phyloP scores from a whole-genome alignment of 2,113 vertebrate species.

The Corydoras sp. region DNA sequence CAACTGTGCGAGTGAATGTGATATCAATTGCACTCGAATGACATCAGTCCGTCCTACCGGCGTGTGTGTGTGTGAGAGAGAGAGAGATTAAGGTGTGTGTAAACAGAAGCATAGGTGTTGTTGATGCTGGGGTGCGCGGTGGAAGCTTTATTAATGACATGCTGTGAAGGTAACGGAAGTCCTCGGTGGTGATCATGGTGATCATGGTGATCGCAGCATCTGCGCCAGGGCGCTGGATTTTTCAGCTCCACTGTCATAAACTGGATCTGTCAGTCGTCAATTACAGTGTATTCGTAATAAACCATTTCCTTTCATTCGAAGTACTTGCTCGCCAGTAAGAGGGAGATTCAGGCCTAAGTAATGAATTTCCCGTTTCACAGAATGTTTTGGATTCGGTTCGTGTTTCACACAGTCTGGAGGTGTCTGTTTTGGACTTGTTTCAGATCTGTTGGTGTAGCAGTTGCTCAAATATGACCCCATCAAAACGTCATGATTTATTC shows the following conservation, averaged over 20 bases:
- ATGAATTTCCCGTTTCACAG: conserved; percentile 25
- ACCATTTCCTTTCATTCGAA: no score
- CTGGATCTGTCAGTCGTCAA: no score
- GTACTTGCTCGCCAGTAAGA: no score
- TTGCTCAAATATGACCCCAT: no score
- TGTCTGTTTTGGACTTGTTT: background rate
- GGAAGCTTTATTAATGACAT: background rate
- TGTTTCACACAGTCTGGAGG: background rate
- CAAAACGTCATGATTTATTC: no score
- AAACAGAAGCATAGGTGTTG: background rate
- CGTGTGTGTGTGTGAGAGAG: no score
- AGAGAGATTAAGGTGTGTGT: background rate
- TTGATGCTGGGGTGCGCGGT: background rate
- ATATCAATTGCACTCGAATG: no score
- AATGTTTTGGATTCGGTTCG: conserved; percentile 9
- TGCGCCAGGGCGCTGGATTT: background rate
- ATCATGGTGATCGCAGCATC: conserved; percentile 8
- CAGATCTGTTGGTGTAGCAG: background rate
- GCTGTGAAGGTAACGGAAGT: conserved; percentile 5
- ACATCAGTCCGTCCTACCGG: no score
- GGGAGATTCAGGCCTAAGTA: background rate
- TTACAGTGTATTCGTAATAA: no score
- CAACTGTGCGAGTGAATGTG: background rate
- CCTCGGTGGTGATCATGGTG: conserved; percentile 9
- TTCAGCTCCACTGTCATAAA: no score